Percentiles rank a stretch among this genome's conserved stretches.
Evolutionary conservation across 2,113 vertebrate species (phyloP).

Genomic region (Syrrhaptes paradoxus): DNA sequence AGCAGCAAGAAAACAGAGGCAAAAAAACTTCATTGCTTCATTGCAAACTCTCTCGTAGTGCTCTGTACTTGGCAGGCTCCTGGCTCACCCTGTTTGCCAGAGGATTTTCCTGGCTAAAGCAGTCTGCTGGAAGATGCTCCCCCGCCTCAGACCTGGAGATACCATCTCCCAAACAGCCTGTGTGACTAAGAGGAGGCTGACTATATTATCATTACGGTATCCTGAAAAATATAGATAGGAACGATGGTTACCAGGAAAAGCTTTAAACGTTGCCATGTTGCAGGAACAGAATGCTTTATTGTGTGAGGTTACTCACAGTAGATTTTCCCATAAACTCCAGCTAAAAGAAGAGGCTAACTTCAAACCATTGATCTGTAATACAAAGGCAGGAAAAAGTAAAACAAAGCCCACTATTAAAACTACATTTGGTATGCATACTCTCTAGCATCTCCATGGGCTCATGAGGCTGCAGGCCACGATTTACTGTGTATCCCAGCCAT

Average conservation of each 20-base stretch:
- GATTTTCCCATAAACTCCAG: not conserved
- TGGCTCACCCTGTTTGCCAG: not conserved
- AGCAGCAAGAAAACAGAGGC: not conserved
- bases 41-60: not conserved
- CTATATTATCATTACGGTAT: not conserved
- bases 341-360: not conserved
- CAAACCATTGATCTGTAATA: not conserved
- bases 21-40: not conserved
- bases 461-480: not conserved
- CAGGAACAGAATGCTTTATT: not conserved
- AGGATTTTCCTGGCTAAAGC: slow-evolving; percentile 32
- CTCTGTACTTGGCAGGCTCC: not conserved
- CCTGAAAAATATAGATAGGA: not conserved
- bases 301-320: not conserved
- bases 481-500: not conserved
- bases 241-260: not conserved
- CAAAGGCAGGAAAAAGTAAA: not conserved
- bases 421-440: not conserved
- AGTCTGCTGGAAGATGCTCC: slow-evolving; percentile 1
- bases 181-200: slow-evolving; percentile 15
- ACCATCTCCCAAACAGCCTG: slow-evolving; percentile 21
- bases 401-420: not conserved
- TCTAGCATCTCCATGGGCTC: not conserved
- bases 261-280: rapidly evolving
- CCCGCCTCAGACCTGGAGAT: slow-evolving; percentile 12